These are phyloP conservation scores for Rhea americana DNA, from an alignment of 2,113 vertebrate genomes.

Conservation along the genomic window DNA sequence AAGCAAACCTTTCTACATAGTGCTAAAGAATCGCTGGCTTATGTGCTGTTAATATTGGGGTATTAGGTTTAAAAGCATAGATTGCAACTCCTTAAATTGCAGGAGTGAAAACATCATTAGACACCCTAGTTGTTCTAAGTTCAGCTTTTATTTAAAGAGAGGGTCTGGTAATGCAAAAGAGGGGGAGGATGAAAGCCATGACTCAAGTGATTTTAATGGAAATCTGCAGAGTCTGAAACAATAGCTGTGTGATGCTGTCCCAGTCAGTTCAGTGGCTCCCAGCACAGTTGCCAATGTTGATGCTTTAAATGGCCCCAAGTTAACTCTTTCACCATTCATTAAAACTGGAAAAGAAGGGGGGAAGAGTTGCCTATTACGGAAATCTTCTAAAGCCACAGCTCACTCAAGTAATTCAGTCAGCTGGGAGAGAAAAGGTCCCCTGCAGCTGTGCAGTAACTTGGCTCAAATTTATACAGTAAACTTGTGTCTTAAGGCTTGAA, in stretches of 20 bases:
- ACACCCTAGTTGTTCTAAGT: neutral
- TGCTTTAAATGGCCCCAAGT: neutral
- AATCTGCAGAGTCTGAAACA: slow-evolving; percentile 21
- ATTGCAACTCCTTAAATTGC: neutral
- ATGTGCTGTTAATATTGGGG: neutral
- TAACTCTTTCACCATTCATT: slow-evolving; percentile 18
- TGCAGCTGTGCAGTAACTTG: neutral
- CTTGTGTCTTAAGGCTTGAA: neutral
- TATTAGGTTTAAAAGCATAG: neutral
- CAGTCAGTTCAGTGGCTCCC: neutral
- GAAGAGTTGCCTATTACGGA: neutral
- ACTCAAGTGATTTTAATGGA: neutral
- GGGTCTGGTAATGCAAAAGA: neutral
- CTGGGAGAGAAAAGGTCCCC: neutral
- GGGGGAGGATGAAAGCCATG: fast-evolving
- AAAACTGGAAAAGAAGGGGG: neutral
- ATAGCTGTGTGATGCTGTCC: neutral
- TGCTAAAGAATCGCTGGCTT: neutral
- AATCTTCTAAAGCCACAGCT: neutral
- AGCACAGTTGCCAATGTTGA: neutral
- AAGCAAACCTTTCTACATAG: neutral
- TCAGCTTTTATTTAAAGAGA: neutral
- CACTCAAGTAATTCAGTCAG: neutral
- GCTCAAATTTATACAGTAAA: neutral
- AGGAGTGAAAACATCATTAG: neutral